These are phyloP conservation scores for Steinernema hermaphroditum DNA, from an alignment of 2,888 invertebrate genomes.

Conservation along the genomic window DNA sequence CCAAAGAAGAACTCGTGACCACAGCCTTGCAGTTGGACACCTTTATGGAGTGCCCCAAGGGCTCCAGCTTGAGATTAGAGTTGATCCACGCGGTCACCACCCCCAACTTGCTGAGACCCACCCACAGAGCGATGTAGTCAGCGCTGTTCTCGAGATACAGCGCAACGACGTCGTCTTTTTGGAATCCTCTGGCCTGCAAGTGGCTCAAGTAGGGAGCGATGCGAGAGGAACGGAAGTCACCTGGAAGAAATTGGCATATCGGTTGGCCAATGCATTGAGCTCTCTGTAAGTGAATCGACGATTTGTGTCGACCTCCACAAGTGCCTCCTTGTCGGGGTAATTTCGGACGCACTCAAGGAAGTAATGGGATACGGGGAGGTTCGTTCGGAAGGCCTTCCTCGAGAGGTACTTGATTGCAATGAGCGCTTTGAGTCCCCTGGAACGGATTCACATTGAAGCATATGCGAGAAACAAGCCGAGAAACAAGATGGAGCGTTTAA, in stretches of 20 bases:
- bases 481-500: too few species aligned
- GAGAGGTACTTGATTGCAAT: conserved; percentile 50
- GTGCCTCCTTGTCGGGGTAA: conserved; percentile 49
- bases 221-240: too few species aligned
- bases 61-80: conserved; percentile 82
- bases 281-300: conserved; percentile 53
- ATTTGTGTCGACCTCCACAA: conserved; percentile 59
- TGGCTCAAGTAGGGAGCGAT: too few species aligned
- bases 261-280: conserved; percentile 57
- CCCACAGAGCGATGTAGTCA: conserved; percentile 87
- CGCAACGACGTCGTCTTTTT: conserved; percentile 81
- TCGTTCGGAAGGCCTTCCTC: conserved; percentile 44
- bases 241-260: conserved; percentile 62
- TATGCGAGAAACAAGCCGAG: too few species aligned
- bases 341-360: conserved; percentile 53
- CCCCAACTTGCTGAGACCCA: conserved; percentile 82
- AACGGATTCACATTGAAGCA: conserved; percentile 54
- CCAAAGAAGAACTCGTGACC: too few species aligned
- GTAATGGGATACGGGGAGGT: conserved; percentile 58
- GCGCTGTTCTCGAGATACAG: conserved; percentile 88
- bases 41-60: conserved; percentile 82
- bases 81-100: conserved; percentile 82
- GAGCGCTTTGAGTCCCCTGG: conserved; percentile 58
- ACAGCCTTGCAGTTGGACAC: conserved; percentile 82
- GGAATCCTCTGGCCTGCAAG: conserved; percentile 53